Conservation (phyloP, 1,140 invertebrate genomes). For the Pseudomyrmex cubaensis region DNA sequence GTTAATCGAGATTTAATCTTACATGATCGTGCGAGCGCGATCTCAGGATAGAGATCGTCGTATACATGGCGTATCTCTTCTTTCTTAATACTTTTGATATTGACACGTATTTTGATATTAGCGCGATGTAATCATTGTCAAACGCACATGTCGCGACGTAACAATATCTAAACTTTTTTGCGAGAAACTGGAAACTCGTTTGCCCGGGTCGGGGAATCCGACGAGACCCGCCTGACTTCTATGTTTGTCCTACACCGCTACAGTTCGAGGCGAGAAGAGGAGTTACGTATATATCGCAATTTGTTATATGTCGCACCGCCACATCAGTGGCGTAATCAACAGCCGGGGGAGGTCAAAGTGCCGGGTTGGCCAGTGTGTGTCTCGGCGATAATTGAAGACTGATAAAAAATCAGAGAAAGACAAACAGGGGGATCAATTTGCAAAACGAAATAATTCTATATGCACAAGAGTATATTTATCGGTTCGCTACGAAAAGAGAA, state of each 20-base stretch:
- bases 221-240: slow-evolving; percentile 10
- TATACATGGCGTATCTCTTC: neutral
- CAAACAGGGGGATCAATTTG: too few relatives aligned
- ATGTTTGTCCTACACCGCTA: slow-evolving; percentile 18
- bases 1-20: slow-evolving; percentile 71
- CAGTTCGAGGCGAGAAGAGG: neutral
- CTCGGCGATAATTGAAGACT: neutral
- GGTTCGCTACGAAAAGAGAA: too few relatives aligned
- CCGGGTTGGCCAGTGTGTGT: neutral
- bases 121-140: slow-evolving; percentile 22
- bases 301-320: slow-evolving; percentile 29
- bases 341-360: neutral
- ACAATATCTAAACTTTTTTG: slow-evolving; percentile 33
- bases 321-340: slow-evolving; percentile 24
- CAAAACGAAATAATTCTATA: too few relatives aligned
- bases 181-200: neutral
- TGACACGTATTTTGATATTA: slow-evolving; percentile 56
- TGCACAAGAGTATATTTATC: too few relatives aligned
- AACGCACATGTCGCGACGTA: neutral
- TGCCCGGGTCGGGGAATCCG: neutral
- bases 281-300: slow-evolving; percentile 24
- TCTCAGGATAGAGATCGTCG: neutral
- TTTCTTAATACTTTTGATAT: slow-evolving; percentile 74
- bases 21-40: slow-evolving; percentile 37
- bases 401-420: neutral